These are phyloP conservation scores for Lamellibrachia columna DNA, from an alignment of 2,888 invertebrate species.

Conservation along the genomic window DNA sequence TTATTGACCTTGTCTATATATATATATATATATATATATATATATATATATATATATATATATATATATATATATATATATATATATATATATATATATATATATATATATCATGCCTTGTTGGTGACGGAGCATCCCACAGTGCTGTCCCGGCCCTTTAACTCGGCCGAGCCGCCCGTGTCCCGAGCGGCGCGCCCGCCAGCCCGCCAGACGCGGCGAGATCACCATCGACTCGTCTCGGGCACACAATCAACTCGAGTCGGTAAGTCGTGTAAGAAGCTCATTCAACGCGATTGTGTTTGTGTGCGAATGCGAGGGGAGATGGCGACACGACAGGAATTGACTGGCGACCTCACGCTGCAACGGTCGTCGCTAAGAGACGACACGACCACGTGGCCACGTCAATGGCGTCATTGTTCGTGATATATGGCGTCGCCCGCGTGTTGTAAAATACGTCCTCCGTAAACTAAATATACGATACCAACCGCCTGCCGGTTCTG, in stretches of 20 bases:
- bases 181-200: not conserved
- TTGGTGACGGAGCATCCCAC: too few relatives aligned
- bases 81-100: too few relatives aligned
- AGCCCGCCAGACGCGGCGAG: not conserved
- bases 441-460: not conserved
- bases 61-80: too few relatives aligned
- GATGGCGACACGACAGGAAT: slow-evolving; percentile 4
- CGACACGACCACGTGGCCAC: not conserved
- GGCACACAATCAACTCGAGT: not conserved
- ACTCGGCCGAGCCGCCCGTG: not conserved
- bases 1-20: too few relatives aligned
- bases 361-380: not conserved
- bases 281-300: slow-evolving; percentile 11
- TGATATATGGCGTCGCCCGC: not conserved
- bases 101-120: too few relatives aligned
- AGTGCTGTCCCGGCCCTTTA: not conserved
- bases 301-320: not conserved
- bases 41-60: too few relatives aligned
- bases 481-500: not conserved
- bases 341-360: not conserved
- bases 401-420: not conserved
- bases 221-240: not conserved
- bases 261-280: not conserved
- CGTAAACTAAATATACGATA: not conserved
- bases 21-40: too few relatives aligned